These are phyloP conservation scores for Carpatolechia fugitivella DNA, from an alignment of 2,888 invertebrate genomes.

Conservation along the genomic window DNA sequence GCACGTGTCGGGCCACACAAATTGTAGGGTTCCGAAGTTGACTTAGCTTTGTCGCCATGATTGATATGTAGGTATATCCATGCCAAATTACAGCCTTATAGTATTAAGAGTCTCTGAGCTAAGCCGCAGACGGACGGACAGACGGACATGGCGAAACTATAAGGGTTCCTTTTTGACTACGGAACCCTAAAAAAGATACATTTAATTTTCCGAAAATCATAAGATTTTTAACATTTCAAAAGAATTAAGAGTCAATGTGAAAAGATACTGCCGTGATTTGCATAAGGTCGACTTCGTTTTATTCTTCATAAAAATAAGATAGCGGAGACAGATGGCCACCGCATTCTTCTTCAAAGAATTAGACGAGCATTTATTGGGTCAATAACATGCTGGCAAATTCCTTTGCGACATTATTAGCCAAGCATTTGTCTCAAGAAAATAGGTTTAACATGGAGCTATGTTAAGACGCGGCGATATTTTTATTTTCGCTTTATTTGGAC, in stretches of 20 bases:
- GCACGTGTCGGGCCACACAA: too few relatives aligned
- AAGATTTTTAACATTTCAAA: neutral
- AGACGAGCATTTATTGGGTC: slow-evolving; percentile 25
- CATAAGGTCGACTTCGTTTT: neutral
- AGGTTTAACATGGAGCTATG: neutral
- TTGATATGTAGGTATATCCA: too few relatives aligned
- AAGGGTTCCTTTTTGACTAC: too few relatives aligned
- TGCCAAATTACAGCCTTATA: too few relatives aligned
- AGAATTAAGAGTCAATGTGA: neutral
- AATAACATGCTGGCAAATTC: slow-evolving; percentile 28
- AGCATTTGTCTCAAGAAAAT: slow-evolving; percentile 16
- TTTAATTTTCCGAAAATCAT: neutral
- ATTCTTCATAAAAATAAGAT: neutral
- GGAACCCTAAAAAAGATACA: too few relatives aligned
- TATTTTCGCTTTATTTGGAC: too few relatives aligned
- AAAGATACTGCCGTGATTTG: neutral
- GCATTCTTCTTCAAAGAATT: neutral
- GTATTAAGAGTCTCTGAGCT: too few relatives aligned
- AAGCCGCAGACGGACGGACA: too few relatives aligned
- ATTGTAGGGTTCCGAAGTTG: too few relatives aligned
- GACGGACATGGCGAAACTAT: too few relatives aligned
- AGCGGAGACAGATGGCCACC: neutral
- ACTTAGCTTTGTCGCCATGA: too few relatives aligned
- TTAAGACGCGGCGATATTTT: too few relatives aligned
- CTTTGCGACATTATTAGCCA: slow-evolving; percentile 14